Conservation (phyloP, 2,113 vertebrate genomes). For the Entomyzon cyanotis region DNA sequence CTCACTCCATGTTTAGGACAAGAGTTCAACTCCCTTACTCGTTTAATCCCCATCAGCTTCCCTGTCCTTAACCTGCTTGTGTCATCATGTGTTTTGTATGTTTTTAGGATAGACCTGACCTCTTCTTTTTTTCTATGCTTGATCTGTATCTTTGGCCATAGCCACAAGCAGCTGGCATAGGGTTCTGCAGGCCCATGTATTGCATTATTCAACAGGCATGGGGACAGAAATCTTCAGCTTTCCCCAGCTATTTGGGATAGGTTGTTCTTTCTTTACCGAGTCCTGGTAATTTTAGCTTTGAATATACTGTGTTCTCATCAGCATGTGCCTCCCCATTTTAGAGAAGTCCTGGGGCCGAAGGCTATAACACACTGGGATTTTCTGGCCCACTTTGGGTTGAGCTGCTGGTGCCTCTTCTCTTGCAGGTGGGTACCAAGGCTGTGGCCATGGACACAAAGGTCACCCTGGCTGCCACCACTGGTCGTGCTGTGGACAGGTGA, state of each 20-base stretch:
- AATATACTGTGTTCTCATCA: not conserved
- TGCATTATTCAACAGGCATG: not conserved
- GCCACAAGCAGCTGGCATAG: not conserved
- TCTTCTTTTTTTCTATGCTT: not conserved
- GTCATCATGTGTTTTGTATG: not conserved
- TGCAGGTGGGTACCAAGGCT: constrained; percentile 93
- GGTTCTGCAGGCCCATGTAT: not conserved
- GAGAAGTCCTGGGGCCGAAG: not conserved
- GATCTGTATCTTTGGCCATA: not conserved
- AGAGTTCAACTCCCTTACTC: not conserved
- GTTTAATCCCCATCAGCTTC: not conserved
- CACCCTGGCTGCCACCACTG: constrained; percentile 91
- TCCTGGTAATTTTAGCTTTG: not conserved
- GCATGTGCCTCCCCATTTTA: fast-evolving
- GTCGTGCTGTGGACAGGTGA: constrained; percentile 89
- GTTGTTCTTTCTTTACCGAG: not conserved
- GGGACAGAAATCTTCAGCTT: not conserved
- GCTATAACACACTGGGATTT: not conserved
- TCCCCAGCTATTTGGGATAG: not conserved
- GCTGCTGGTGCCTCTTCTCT: not conserved
- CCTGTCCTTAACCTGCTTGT: not conserved
- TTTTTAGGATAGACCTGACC: not conserved
- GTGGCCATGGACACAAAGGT: constrained; percentile 90
- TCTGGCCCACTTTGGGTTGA: not conserved
- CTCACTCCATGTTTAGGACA: not conserved